Evolutionary conservation across 2,113 vertebrate species (phyloP), one percentile per base, ranked within the genome.

Genomic region (Nerophis ophidion): DNA sequence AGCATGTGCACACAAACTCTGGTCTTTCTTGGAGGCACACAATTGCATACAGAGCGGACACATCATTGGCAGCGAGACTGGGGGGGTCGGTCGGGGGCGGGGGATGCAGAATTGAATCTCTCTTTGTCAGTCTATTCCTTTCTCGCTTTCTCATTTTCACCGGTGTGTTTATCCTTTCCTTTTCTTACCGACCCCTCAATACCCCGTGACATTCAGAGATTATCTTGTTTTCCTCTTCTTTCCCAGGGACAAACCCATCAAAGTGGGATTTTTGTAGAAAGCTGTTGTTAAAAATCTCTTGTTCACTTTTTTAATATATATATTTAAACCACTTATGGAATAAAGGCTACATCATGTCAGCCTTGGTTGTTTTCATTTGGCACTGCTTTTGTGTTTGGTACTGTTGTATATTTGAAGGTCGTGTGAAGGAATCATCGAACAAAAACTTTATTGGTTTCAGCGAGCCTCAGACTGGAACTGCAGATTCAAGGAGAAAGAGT

Each of bases 1-100:
- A 84, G 77, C 16, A 68, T 75, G 76, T 67, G 75, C 79, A 81
- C 78, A 82, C 79, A 81, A 84, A 81, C 80, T 65, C 47, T 9
- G 36, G 70, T 52, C 54, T 66, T 79, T 62, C 73, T 70, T 62
- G 40, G 63, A 82, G 60, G 63, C 72, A 74, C 13, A 19, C 61
- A 76, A 79, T 72, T 26, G 50, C 80, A 81, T 74, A 78, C 67
- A 75, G 67, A 81, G 71, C 69, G 79, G 53, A 71, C 66, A 66
- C 66, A 71, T 63, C 64, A 70, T 63, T 74, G 60, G 76, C 59
- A 47, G 65, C 2, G 42, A 55, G 54, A 74, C 80, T 16, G 49
- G 65, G 48, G 36, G 5, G 10, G 26, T 26, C 26, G 26, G 26
- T 26, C 26, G 26, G 26, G 26, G 26, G 26, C 26, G 47, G 35